phyloP scores from a whole-genome alignment of 2,113 vertebrate genomes.

The Carassius auratus region DNA sequence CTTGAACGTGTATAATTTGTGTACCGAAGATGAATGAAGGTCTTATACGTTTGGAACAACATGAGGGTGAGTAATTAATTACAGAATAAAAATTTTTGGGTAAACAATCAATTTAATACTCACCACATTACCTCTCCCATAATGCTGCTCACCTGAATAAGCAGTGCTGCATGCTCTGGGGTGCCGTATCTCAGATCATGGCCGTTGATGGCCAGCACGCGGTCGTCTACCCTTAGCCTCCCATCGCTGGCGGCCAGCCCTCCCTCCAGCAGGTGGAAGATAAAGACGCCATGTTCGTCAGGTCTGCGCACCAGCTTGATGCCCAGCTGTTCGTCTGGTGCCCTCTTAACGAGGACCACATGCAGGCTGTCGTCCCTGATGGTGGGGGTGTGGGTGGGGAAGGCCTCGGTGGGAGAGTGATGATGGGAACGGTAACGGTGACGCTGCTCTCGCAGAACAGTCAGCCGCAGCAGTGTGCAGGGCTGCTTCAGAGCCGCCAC shows the following conservation, averaged over 20 bases:
- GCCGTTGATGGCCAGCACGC: constrained; percentile 92
- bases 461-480: constrained; percentile 86
- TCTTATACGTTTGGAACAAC: no score
- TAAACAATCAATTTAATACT: background rate
- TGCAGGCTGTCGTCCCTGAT: constrained; percentile 85
- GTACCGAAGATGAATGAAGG: no score
- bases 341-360: constrained; percentile 86
- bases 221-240: constrained; percentile 87
- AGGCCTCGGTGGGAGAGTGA: constrained; percentile 65
- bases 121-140: background rate
- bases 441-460: constrained; percentile 89
- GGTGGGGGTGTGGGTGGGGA: constrained; percentile 71
- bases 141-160: constrained; percentile 81
- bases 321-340: constrained; percentile 89
- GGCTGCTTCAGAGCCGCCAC: constrained; percentile 87
- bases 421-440: constrained; percentile 80
- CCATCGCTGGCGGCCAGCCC: constrained; percentile 88
- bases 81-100: background rate
- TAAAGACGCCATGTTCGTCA: constrained; percentile 86
- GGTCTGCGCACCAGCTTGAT: constrained; percentile 92
- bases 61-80: no score
- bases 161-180: constrained; percentile 90
- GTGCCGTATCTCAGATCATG: constrained; percentile 91
- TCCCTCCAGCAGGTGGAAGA: constrained; percentile 90
- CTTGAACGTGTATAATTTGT: no score